Evolutionary conservation across 2,797 vertebrate species (phyloP).

Genomic region (Austrolebias charrua): DNA sequence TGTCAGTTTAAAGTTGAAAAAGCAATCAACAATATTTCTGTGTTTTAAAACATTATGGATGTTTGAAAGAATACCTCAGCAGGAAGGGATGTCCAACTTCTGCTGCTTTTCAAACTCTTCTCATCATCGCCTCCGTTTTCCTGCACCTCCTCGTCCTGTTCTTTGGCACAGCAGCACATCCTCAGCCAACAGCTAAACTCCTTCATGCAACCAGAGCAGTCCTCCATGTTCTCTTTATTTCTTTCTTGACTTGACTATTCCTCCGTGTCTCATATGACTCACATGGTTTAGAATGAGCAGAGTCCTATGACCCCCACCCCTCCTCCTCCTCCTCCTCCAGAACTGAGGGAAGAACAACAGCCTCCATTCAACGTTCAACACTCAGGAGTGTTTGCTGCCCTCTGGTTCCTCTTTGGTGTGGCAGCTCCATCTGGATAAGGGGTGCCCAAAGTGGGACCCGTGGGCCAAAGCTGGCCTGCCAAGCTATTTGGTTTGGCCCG

Average conservation of each 20-base stretch:
- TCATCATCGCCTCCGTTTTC: conserved; percentile 36
- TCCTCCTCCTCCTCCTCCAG: too few relatives aligned
- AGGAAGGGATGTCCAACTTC: conserved; percentile 59
- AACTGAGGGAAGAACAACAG: conserved; percentile 37
- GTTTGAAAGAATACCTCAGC: conserved; percentile 53
- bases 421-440: too few relatives aligned
- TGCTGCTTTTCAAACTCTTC: conserved; percentile 39
- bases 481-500: too few relatives aligned
- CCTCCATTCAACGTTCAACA: conserved; percentile 20
- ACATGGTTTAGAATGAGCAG: conserved; percentile 68
- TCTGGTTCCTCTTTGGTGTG: too few relatives aligned
- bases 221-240: conserved; percentile 76
- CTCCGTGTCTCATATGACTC: conserved; percentile 74
- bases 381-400: too few relatives aligned
- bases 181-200: conserved; percentile 57
- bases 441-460: too few relatives aligned
- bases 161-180: conserved; percentile 66
- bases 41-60: background rate
- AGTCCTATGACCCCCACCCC: conserved; percentile 75
- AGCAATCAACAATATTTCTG: too few relatives aligned
- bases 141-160: conserved; percentile 30
- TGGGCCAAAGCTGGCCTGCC: too few relatives aligned
- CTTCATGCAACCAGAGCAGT: conserved; percentile 67
- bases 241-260: conserved; percentile 21
- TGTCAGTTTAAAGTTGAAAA: too few relatives aligned